Conservation (phyloP, 2,113 vertebrate genomes). For the Spermophilus dauricus region DNA sequence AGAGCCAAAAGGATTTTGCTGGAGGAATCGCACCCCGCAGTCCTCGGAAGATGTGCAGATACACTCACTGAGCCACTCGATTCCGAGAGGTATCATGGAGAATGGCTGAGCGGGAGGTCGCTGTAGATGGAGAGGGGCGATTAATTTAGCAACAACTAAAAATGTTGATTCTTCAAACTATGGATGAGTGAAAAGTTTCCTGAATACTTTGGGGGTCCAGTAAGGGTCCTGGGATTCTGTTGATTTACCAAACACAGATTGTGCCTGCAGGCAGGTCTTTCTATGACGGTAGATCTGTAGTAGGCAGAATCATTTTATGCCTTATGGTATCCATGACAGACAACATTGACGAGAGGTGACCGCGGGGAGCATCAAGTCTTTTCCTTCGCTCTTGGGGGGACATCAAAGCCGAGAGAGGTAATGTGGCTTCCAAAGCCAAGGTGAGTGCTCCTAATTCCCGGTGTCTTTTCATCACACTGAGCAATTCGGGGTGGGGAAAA, state of each 20-base stretch:
- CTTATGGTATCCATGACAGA: background rate
- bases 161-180: background rate
- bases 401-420: constrained; percentile 58
- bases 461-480: constrained; percentile 41
- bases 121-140: constrained; percentile 15
- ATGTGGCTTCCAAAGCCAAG: constrained; percentile 50
- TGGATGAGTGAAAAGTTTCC: background rate
- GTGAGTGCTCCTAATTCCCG: background rate
- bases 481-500: background rate
- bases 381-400: background rate
- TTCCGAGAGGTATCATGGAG: background rate
- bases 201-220: constrained; percentile 20
- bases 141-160: constrained; percentile 44
- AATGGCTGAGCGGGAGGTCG: background rate
- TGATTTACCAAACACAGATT: constrained; percentile 37
- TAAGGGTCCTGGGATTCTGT: background rate
- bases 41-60: constrained; percentile 8
- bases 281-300: background rate
- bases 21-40: background rate
- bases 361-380: background rate
- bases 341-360: constrained; percentile 24
- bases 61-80: background rate
- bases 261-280: background rate
- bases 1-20: constrained; percentile 49
- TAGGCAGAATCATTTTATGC: background rate